Base-by-base conservation (phyloP, 2,113 vertebrate species). In the Numida meleagris region DNA sequence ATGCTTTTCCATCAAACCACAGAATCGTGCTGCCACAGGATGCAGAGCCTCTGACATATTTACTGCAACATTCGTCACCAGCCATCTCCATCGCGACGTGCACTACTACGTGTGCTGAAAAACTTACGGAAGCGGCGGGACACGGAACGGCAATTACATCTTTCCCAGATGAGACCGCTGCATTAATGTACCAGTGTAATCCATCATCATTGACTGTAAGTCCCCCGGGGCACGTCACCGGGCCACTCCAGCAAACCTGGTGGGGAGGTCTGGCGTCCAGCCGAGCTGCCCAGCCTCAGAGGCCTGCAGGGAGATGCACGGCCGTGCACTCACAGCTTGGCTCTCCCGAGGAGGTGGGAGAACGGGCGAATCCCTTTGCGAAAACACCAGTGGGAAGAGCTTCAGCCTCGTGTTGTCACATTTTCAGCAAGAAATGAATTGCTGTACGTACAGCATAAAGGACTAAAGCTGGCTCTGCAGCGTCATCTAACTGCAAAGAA, bases 31-130 rank as follows among this genome's bases (percentile, higher is more conserved):
- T 82, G 83, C 83, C 4, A 1, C 23, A 84, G 67, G 67, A 89
- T 87, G 84, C 23, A 82, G 82, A 92, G 86, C 36, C 29, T 46
- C 87, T 95, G 95, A 94, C 94, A 95, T 84, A 93, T 95, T 96
- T 96, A 96, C 94, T 95, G 93, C 93, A 90, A 80, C 89, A 83
- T 93, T 96, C 86, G 94, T 95, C 94, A 94, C 45, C 87, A 62
- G 93, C 74, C 93, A 88, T 96, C 94, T 94, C 91, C 4, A 0
- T 82, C 66, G 82, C 12, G 29, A 92, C 82, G 50, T 66, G 66
- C 51, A 82, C 93, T 87, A 92, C 82, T 92, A 93, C 23, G 0
- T 76, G 89, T 93, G 85, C 93, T 74, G 91, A 91, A 94, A 94
- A 96, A 95, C 92, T 91, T 42, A 73, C 27, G 50, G 94, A 91